phyloP scores from a whole-genome alignment of 2,888 invertebrate genomes.

The Hydroisotoma schaefferi region DNA sequence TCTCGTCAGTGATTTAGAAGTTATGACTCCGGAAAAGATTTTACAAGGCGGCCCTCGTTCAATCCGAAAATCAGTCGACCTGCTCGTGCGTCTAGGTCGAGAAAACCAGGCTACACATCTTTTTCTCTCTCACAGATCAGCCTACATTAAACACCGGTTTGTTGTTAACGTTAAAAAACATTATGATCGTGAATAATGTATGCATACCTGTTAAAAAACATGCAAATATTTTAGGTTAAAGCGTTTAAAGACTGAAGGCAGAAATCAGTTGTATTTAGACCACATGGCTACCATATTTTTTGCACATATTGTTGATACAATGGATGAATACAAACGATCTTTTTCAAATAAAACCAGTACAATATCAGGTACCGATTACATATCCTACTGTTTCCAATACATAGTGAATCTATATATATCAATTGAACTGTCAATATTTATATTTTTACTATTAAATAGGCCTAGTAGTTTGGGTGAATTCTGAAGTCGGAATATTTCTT shows the following conservation, averaged over 20 bases:
- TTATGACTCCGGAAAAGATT: constrained; percentile 80
- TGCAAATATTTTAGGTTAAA: constrained; percentile 66
- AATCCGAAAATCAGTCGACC: constrained; percentile 74
- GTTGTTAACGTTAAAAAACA: neutral
- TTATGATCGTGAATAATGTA: neutral
- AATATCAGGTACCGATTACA: constrained; percentile 61
- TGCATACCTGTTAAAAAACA: neutral
- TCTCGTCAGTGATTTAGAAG: constrained; percentile 78
- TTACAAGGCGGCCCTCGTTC: constrained; percentile 84
- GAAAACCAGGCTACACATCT: constrained; percentile 60
- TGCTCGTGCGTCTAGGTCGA: constrained; percentile 73
- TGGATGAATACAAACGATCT: constrained; percentile 70
- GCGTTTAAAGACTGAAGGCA: constrained; percentile 74
- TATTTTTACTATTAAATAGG: constrained; percentile 54
- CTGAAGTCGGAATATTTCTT: constrained; percentile 73
- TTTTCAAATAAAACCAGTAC: constrained; percentile 74
- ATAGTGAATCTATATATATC: too few species aligned
- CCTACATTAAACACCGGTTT: constrained; percentile 53
- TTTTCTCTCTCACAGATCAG: constrained; percentile 56
- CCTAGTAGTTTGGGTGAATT: constrained; percentile 86
- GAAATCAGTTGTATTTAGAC: constrained; percentile 73
- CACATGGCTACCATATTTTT: constrained; percentile 80
- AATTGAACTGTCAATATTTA: too few species aligned
- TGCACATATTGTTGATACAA: constrained; percentile 71
- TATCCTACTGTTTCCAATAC: neutral